Evolutionary conservation across 2,797 vertebrate species (phyloP), one percentile per base, ranked within the genome.

Genomic region (Dallia pectoralis): DNA sequence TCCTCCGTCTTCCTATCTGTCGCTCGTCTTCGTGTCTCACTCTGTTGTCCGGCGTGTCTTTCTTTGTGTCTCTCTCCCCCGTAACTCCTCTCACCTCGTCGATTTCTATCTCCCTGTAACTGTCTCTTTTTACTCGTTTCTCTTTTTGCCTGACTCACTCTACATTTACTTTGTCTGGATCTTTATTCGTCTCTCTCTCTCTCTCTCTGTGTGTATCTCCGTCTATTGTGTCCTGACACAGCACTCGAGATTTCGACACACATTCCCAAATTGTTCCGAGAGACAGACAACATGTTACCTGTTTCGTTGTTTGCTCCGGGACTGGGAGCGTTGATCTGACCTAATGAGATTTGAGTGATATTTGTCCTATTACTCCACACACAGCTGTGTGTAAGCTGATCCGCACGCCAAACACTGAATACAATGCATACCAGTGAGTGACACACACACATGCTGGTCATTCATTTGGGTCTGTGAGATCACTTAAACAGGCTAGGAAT

Each of bases 401-500:
- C 12, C 25, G 56, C 32, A 73, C 69, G 71, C 47, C 40, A 69
- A 22, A 69, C 73, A 73, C 62, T 47, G 69, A 76, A 29, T 65
- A 36, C 68, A 78, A 70, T 79, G 80, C 77, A 73, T 59, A 77
- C 72, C 80, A 78, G 74, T 74, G 75, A 79, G 81, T 84, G 85
- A 87, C 81, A 83, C 79, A 79, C 79, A 79, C 81, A 73, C 75
- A 74, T 25, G 69, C 67, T 71, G 76, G 83, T 89, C 87, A 87
- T 77, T 85, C 87, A 89, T 86, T 75, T 76, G 80, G 85, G 77
- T 78, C 77, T 72, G 84, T 29, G 74, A 81, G 81, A 79, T 90
- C 85, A 88, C 81, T 86, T 74, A 87, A 82, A 86, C 83, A 83
- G 83, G 86, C 92, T 82, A 82, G 84, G 86, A 92, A 89, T 89